Percentiles rank a stretch among this genome's conserved stretches.
Evolutionary conservation across 2,888 invertebrate genomes (phyloP).

Genomic region (Torymus auratus): DNA sequence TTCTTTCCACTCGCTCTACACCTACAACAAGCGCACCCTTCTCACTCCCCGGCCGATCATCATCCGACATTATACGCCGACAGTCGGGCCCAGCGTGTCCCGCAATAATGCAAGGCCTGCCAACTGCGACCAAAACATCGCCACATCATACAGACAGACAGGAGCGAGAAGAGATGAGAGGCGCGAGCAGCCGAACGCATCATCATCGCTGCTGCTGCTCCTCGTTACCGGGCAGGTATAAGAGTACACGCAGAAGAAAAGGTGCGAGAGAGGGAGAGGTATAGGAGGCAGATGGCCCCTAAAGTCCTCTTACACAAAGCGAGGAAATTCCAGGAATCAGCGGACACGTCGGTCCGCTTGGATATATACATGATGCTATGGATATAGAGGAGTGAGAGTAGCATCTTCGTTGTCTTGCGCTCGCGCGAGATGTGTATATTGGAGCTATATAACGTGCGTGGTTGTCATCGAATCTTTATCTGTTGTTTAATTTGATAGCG

Average conservation of each 20-base stretch:
- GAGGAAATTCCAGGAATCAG: conserved; percentile 64
- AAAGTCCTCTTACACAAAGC: conserved; percentile 47
- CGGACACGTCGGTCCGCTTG: conserved; percentile 45
- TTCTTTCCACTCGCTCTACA: too few species aligned
- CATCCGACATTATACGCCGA: too few species aligned
- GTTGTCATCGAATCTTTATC: too few species aligned
- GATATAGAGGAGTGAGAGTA: not conserved
- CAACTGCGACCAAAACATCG: not conserved
- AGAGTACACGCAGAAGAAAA: not conserved
- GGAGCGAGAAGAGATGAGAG: not conserved
- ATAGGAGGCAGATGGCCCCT: conserved; percentile 31
- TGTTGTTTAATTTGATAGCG: too few species aligned
- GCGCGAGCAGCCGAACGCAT: conserved; percentile 1
- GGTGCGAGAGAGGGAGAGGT: conserved; percentile 22
- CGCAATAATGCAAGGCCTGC: too few species aligned
- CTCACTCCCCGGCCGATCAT: not conserved
- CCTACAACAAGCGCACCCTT: not conserved
- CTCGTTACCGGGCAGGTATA: conserved; percentile 14
- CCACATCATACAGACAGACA: not conserved
- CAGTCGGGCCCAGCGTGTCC: too few species aligned
- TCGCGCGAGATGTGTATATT: too few species aligned
- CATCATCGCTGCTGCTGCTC: conserved; percentile 4
- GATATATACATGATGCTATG: not conserved
- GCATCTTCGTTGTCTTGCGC: not conserved
- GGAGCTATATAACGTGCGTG: too few species aligned